These are phyloP conservation scores for Sebastes wilsoni DNA, from an alignment of 2,797 vertebrate species.

Conservation along the genomic window DNA sequence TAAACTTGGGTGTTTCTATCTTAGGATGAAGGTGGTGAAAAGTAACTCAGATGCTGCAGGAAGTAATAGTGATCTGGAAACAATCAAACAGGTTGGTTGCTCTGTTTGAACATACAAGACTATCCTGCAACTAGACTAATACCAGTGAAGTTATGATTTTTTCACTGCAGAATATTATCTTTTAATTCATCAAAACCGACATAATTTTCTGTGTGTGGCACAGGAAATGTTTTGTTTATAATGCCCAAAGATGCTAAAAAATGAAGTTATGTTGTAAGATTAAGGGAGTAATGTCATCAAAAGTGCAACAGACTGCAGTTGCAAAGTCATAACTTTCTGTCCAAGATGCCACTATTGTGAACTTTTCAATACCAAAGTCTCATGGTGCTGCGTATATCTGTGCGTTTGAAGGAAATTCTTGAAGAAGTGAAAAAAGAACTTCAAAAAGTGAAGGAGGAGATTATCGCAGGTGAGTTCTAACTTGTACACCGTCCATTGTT, in stretches of 20 bases:
- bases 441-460: constrained; percentile 90
- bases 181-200: not conserved
- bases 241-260: not conserved
- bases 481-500: not conserved
- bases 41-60: constrained; percentile 54
- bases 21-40: constrained; percentile 68
- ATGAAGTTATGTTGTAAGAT: not conserved
- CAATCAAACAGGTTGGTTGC: constrained; percentile 85
- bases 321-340: not conserved
- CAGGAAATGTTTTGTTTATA: not conserved
- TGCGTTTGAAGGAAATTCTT: constrained; percentile 85
- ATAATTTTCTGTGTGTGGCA: not conserved
- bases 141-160: not conserved
- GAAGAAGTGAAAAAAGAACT: constrained; percentile 89
- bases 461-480: constrained; percentile 83
- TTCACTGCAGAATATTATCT: not conserved
- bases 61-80: constrained; percentile 79
- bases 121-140: not conserved
- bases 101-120: not conserved
- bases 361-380: not conserved
- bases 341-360: not conserved
- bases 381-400: not conserved
- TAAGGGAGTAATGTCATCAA: not conserved
- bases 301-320: not conserved
- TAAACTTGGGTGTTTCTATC: not conserved